Evolutionary conservation across 2,113 vertebrate genomes (phyloP), one percentile per base, ranked within the genome.

Genomic region (Sylvietta virens): DNA sequence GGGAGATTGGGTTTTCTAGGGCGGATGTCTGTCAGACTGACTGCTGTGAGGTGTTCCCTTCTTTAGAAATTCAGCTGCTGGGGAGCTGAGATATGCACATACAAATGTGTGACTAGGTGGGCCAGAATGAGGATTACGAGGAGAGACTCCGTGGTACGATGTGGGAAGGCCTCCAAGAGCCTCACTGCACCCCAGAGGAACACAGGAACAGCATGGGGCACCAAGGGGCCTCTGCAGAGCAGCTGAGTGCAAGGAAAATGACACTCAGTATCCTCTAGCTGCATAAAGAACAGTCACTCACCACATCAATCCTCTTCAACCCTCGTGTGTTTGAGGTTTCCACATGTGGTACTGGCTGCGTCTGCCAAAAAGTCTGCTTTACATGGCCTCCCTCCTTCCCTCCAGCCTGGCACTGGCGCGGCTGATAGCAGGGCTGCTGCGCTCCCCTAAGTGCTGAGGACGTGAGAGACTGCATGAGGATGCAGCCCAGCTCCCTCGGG

Each of bases 401-500:
- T 45, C 26, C 76, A 6, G 62, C 33, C 65, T 35, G 48, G 50
- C 53, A 18, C 54, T 53, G 39, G 20, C 5, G 2, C 39, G 11
- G 44, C 58, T 15, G 37, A 9, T 11, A 57, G 78, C 57, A 10
- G 42, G 42, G 47, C 42, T 45, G 51, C 74, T 30, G 78, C 44
- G 1, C 56, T 58, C 23, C 23, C 16, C n/a, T 10, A 53, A 12
- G 6, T 57, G 37, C 79, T 10, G 84, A 62, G 94, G 94, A 97
- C 86, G 88, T 97, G 98, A 91, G 26, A 7, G 58, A 3, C 50
- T 5, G 48, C 97, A 92, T 35, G 85, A 80, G 50, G 88, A 90
- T 77, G 45, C 60, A 78, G 61, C 60, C 54, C 66, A 60, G 51
- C 53, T 62, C 61, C 84, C 84, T 76, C 44, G 9, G 24, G 78